phyloP scores from a whole-genome alignment of 2,888 invertebrate genomes.

The Sarcophaga variegata region DNA sequence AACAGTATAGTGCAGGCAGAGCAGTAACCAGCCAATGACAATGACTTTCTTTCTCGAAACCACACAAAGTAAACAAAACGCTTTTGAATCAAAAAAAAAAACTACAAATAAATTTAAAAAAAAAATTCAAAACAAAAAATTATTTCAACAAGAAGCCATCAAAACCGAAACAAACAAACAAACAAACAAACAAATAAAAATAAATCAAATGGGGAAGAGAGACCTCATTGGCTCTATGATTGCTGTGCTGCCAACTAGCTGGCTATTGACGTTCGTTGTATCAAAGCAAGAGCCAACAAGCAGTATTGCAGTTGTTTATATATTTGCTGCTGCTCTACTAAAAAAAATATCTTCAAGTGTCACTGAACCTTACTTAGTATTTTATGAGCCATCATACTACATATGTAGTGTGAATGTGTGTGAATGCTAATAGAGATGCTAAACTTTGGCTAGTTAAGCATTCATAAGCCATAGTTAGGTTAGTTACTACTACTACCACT shows the following conservation, averaged over 20 bases:
- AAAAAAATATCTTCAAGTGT: conserved; percentile 53
- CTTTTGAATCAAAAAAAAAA: not conserved
- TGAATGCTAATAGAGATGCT: conserved; percentile 36
- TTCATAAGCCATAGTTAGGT: conserved; percentile 21
- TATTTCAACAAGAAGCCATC: not conserved
- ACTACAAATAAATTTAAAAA: conserved; percentile 7
- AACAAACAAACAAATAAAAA: not conserved
- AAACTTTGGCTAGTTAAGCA: conserved; percentile 48
- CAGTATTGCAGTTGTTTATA: conserved; percentile 44
- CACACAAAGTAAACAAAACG: not conserved
- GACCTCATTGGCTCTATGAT: not conserved
- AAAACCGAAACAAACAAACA: not conserved
- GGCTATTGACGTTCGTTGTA: too few species aligned
- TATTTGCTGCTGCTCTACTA: conserved; percentile 56
- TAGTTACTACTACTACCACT: not conserved
- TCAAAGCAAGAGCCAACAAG: conserved; percentile 1
- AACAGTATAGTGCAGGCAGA: not conserved
- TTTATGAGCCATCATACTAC: conserved; percentile 9
- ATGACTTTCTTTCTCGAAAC: conserved; percentile 26
- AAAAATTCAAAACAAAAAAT: conserved; percentile 20
- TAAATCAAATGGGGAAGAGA: too few species aligned
- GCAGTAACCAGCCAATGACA: conserved; percentile 24
- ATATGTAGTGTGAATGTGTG: not conserved
- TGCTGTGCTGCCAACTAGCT: not conserved
- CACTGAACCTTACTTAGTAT: conserved; percentile 55